These are phyloP conservation scores for Drosophila busckii DNA, from an alignment of 1,140 invertebrate species.

Conservation along the genomic window DNA sequence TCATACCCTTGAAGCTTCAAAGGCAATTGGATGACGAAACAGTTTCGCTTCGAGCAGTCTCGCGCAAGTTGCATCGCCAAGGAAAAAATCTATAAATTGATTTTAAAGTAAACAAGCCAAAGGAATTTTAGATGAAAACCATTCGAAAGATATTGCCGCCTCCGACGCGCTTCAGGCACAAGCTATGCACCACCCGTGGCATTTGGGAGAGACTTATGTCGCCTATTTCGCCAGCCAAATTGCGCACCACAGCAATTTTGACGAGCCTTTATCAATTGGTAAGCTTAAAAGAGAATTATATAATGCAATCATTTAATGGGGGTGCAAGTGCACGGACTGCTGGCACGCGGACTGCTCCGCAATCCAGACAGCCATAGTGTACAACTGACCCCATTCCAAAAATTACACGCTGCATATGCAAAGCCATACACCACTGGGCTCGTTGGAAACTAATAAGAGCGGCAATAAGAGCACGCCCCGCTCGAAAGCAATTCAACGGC, in stretches of 20 bases:
- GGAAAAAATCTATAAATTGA: constrained; percentile 71
- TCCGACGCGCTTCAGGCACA: constrained; percentile 35
- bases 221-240: constrained; percentile 64
- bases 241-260: constrained; percentile 65
- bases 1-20: constrained; percentile 26
- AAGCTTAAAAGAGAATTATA: constrained; percentile 31
- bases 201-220: constrained; percentile 60
- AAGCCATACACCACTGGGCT: constrained; percentile 77
- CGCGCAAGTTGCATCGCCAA: constrained; percentile 21
- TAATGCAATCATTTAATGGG: constrained; percentile 15
- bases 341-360: constrained; percentile 46
- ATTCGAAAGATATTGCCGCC: constrained; percentile 45
- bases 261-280: constrained; percentile 76
- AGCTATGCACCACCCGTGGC: constrained; percentile 45
- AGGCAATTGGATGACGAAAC: constrained; percentile 65
- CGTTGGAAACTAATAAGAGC: constrained; percentile 38
- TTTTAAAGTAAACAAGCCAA: constrained; percentile 11
- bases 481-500: constrained; percentile 38
- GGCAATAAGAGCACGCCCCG: constrained; percentile 58
- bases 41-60: constrained; percentile 38
- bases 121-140: background rate
- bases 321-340: constrained; percentile 45
- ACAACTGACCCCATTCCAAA: constrained; percentile 65
- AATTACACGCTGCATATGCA: constrained; percentile 78
- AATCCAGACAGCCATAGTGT: constrained; percentile 26